Percentiles rank a stretch among this genome's conserved stretches.
phyloP scores from a whole-genome alignment of 2,113 vertebrate genomes.

The Erythrolamprus reginae region DNA sequence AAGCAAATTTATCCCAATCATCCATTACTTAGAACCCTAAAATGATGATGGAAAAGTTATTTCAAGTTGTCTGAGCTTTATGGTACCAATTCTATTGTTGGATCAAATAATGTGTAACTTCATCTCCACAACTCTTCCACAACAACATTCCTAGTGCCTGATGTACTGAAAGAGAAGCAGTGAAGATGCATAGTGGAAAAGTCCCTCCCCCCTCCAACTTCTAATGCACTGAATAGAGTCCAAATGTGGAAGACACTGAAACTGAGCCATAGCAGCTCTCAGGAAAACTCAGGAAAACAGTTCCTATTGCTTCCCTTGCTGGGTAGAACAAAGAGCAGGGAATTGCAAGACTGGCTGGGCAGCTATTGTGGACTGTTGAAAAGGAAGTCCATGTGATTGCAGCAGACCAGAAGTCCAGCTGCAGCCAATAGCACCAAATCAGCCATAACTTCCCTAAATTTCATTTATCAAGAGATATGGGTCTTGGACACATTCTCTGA shows the following conservation, averaged over 20 bases:
- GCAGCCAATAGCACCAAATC: neutral
- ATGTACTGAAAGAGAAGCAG: neutral
- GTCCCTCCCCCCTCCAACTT: neutral
- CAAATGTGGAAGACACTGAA: neutral
- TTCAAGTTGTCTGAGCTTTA: neutral
- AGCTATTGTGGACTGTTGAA: neutral
- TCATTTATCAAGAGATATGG: neutral
- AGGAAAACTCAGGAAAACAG: neutral
- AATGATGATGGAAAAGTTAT: neutral
- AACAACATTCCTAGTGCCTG: neutral
- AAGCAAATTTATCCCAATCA: no score
- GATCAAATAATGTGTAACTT: neutral
- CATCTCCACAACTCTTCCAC: neutral
- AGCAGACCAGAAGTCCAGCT: neutral
- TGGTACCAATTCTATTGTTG: neutral
- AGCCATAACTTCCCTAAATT: neutral
- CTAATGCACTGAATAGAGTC: neutral
- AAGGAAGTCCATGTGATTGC: neutral
- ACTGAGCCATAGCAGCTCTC: neutral
- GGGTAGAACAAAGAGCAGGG: neutral
- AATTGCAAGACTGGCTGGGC: neutral
- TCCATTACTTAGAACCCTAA: no score
- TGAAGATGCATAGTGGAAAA: neutral
- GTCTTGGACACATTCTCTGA: neutral
- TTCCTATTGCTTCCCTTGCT: neutral